Evolutionary conservation across 2,888 invertebrate genomes (phyloP).

Genomic region (Spialia ferax): DNA sequence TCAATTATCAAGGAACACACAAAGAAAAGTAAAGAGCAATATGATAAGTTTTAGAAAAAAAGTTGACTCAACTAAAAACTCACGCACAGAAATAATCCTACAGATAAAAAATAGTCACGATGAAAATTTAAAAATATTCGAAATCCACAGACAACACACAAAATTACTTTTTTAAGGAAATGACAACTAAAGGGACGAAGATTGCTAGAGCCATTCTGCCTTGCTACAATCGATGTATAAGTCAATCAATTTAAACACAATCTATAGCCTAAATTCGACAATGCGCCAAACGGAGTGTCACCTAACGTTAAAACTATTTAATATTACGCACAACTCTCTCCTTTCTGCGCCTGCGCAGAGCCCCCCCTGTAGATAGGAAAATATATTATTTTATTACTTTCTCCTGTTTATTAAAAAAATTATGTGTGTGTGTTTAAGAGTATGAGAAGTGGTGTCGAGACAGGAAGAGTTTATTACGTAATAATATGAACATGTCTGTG

Average conservation of each 20-base stretch:
- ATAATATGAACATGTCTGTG: too few species aligned
- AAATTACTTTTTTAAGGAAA: background rate
- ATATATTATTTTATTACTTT: background rate
- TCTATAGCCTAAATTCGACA: constrained; percentile 59
- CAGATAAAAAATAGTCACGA: background rate
- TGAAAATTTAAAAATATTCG: background rate
- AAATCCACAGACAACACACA: background rate
- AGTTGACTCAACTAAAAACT: background rate
- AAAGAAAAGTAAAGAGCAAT: background rate
- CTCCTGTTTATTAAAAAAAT: too few species aligned
- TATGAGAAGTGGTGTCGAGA: too few species aligned
- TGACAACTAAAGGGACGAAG: background rate
- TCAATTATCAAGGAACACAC: background rate
- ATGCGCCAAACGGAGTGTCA: constrained; percentile 67
- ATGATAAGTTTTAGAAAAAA: background rate
- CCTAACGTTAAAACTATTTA: constrained; percentile 59
- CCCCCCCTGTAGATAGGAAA: constrained; percentile 58
- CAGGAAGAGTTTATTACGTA: too few species aligned
- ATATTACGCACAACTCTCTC: constrained; percentile 66
- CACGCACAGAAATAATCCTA: background rate
- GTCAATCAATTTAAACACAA: constrained; percentile 7
- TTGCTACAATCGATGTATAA: background rate
- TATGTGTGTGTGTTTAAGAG: too few species aligned
- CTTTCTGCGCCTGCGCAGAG: constrained; percentile 62
- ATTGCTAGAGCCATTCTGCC: constrained; percentile 1